Evolutionary conservation across 2,113 vertebrate species (phyloP), one percentile per base, ranked within the genome.

Genomic region (Carassius gibelio): DNA sequence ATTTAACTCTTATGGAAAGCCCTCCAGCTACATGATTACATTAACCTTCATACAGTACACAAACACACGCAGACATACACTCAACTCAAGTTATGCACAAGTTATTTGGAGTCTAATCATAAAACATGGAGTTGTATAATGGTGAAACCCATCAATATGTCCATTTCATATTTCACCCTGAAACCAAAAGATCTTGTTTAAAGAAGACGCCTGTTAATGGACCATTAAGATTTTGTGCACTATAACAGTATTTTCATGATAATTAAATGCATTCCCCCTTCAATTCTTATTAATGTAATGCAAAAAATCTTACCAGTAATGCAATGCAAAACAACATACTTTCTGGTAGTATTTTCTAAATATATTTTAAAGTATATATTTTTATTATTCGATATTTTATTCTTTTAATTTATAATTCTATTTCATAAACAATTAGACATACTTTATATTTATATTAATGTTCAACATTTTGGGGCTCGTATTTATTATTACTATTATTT

Each of bases 11-110:
- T 14, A 38, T 79, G 76, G 34, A 42, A 42, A 62, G 36, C 76
- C 57, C 76, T 45, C 19, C 13, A n/a, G 76, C 76, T 79, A 62
- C 21, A 62, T 14, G 34, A 79, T 62, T 79, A 45, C 57, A 78
- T 78, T 78, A 78, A 78, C 76, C 55, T 78, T 78, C 55, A 59
- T 4, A 61, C 38, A 26, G 52, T 5, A n/a, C 42, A 45, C 42
- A 45, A 45, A 45, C 45, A 48, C 10, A 48, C 42, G 6, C 42
- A 42, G 10, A 61, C 76, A 61, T 4, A 50, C 17, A 19, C n/a
- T 17, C 64, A 34, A 19, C 17, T 69, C 30, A 36, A 75, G 10
- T 74, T 52, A 50, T 17, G 14, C 64, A 17, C 30, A 75, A 75
- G 45, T 52, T 75, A 30, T 52, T 50, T 17, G n/a, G 14, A 50